A percentile compares a stretch with the other conserved stretches of the same genome.
These are phyloP conservation scores for Drosophila guanche DNA, from an alignment of 1,140 invertebrate species.

Conservation along the genomic window DNA sequence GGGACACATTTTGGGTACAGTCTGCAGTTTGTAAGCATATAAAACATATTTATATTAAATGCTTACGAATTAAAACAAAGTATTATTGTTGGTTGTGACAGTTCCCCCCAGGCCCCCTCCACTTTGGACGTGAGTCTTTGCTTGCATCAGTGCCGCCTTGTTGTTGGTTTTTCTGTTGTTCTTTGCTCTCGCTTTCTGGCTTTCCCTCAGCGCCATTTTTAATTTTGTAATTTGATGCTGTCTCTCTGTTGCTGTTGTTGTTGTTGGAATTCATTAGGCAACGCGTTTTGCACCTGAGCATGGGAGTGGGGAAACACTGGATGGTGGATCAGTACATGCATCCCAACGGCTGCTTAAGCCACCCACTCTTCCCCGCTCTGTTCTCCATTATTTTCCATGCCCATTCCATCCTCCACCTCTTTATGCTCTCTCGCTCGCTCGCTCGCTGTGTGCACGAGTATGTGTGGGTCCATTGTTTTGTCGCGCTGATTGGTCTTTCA, in stretches of 20 bases:
- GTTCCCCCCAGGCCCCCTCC: too few species aligned
- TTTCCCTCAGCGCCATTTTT: constrained; percentile 70
- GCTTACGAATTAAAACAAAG: too few species aligned
- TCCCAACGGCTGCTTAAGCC: too few species aligned
- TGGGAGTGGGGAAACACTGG: too few species aligned
- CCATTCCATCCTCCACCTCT: neutral
- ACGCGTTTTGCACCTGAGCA: constrained; percentile 67
- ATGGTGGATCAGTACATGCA: neutral
- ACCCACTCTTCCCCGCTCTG: constrained; percentile 3
- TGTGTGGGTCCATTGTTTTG: constrained; percentile 76
- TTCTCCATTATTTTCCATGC: neutral
- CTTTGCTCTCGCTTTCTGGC: constrained; percentile 9
- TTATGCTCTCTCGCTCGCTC: neutral
- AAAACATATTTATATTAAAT: too few species aligned
- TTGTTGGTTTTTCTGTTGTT: neutral
- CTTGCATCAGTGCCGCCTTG: neutral
- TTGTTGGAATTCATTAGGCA: constrained; percentile 68
- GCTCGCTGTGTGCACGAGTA: constrained; percentile 18
- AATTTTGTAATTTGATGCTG: constrained; percentile 82
- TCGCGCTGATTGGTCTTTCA: constrained; percentile 80
- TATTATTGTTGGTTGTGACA: too few species aligned
- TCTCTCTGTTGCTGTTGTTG: constrained; percentile 24
- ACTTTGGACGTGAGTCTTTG: constrained; percentile 14
- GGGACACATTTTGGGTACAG: too few species aligned
- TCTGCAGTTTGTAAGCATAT: too few species aligned